Percentiles rank a stretch among this genome's conserved stretches.
These are phyloP conservation scores for Cassiopea xamachana DNA, from an alignment of 30 jellyfish, hydroid and myxozoan genomes.

Conservation along the genomic window DNA sequence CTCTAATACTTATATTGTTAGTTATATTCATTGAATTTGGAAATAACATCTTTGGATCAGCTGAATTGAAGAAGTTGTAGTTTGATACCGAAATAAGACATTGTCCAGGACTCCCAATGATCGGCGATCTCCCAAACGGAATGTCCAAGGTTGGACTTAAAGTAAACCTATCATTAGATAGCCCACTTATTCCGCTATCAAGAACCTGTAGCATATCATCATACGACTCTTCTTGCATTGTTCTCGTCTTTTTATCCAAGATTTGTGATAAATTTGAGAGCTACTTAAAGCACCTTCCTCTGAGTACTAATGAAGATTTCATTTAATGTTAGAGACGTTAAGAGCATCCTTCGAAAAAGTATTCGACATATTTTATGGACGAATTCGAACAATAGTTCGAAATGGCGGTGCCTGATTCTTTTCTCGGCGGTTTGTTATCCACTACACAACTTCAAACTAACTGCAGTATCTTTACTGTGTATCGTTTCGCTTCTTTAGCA, in stretches of 20 bases:
- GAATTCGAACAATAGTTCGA: slow-evolving; percentile 10
- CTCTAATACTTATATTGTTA: background rate
- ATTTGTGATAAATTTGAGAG: background rate
- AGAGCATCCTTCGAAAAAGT: background rate
- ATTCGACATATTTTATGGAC: background rate
- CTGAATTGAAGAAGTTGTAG: slow-evolving; percentile 37
- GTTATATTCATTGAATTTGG: slow-evolving; percentile 20
- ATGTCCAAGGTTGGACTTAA: slow-evolving; percentile 2
- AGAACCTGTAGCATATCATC: slow-evolving; percentile 31
- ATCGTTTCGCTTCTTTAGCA: too few species aligned
- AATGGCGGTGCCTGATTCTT: slow-evolving; percentile 5
- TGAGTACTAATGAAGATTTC: background rate
- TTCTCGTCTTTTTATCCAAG: background rate
- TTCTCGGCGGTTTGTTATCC: background rate
- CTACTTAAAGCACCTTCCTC: background rate
- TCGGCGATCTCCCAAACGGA: slow-evolving; percentile 7
- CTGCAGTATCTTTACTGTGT: too few species aligned
- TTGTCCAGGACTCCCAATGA: slow-evolving; percentile 42
- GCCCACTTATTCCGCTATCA: slow-evolving; percentile 27
- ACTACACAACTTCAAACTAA: background rate
- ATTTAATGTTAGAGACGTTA: background rate
- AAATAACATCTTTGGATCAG: slow-evolving; percentile 20
- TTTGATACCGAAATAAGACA: slow-evolving; percentile 49
- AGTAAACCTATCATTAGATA: background rate
- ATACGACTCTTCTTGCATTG: slow-evolving; percentile 5